Evolutionary conservation across 2,888 invertebrate species (phyloP), one percentile per base, ranked within the genome.

Genomic region (Pyrocoelia pectoralis): DNA sequence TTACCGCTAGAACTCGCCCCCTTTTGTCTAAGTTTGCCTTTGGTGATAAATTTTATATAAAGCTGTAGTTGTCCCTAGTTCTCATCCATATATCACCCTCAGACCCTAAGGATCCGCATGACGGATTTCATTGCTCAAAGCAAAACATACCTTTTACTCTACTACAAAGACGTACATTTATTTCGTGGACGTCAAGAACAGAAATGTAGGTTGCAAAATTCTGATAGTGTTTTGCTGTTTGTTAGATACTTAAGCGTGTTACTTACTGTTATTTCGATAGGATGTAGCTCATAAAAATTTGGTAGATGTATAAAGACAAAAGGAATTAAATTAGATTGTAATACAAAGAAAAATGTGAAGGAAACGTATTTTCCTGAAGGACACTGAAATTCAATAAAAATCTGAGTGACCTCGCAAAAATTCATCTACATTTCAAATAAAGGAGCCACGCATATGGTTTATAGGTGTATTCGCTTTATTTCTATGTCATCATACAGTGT

Each of bases 41-140:
- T 46, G 46, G 46, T 46, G 46, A 46, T 46, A 46, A 46, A 46
- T 46, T 46, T 46, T 46, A 46, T 46, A 46, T 46, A 46, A 46
- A 46, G 46, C 46, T 46, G 46, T 46, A 46, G 46, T 46, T 46
- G 46, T 46, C 46, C 46, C 46, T 46, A 46, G 46, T 46, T 46
- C 46, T 46, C 46, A 46, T 46, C 46, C 46, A 46, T 46, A 46
- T 46, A 46, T 46, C 46, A 46, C 41, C 46, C 46, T 46, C 46
- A 46, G 46, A 46, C 46, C 46, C 46, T 46, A 46, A 46, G 46
- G 46, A 46, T 46, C 17, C 46, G 46, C 46, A 46, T 46, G 46
- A 46, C 46, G 46, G 46, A 46, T 46, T 46, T 46, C 46, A 46
- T 46, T 46, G 46, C 46, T 46, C 46, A 46, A 46, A 46, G 46